Evolutionary conservation across 2,113 vertebrate genomes (phyloP), one percentile per base, ranked within the genome.

Genomic region (Poeciliopsis retropinna): DNA sequence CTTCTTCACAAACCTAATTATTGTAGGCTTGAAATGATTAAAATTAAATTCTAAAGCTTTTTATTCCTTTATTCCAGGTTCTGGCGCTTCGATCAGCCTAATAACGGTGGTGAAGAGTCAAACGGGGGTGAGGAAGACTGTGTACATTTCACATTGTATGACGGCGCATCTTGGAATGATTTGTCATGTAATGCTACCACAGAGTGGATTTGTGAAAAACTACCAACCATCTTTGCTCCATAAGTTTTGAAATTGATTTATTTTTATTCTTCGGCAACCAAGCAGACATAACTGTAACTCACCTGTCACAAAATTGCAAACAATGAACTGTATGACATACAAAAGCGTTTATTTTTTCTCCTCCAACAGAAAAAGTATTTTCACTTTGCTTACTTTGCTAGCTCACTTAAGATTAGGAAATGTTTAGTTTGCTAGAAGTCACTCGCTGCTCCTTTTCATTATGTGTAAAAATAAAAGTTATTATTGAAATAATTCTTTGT

Each of bases 101-200:
- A 69, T 29, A 30, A 67, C 22, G 9, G 6, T 51, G 14, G 4
- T 39, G 44, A 44, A 61, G 10, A 14, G n/a, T n/a, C n/a, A n/a
- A n/a, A n/a, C n/a, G n/a, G 6, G 60, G 5, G 4, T 25, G 44
- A 22, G 9, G 44, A 69, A 30, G 30, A 69, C 47, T 69, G 67
- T 73, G 72, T 4, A 34, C 57, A 71, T 7, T 1, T 74, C 0
- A 4, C 0, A 51, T 0, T 0, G 17, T 2, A 11, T 8, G 29
- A 22, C 4, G 47, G 19, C 0, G 1, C 15, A 1, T 3, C 0
- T 9, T 84, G 83, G 83, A 82, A 85, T 12, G 79, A 85, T n/a
- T 0, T 19, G 15, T 0, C 32, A 13, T 78, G 67, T 69, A 1
- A 30, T 32, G 22, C 29, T 57, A 12, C 11, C 54, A 11, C 4